phyloP scores from a whole-genome alignment of 2,113 vertebrate genomes.

The Pedionomus torquatus region DNA sequence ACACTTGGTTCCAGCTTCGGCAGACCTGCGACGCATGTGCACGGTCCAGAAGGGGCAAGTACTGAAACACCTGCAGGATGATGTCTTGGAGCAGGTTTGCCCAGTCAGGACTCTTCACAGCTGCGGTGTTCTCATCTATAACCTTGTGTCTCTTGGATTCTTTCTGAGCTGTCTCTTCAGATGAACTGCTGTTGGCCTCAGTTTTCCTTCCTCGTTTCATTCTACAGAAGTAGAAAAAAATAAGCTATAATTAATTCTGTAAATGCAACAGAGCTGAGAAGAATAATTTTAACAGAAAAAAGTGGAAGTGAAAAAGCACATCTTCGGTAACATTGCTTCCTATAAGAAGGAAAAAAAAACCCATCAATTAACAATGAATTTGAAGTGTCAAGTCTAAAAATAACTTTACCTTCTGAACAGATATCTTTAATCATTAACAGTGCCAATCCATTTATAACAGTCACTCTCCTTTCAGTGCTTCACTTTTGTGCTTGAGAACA shows the following conservation, averaged over 20 bases:
- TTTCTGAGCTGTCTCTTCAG: constrained; percentile 70
- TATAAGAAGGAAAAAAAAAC: neutral
- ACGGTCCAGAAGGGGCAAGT: constrained; percentile 91
- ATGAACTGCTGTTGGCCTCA: constrained; percentile 68
- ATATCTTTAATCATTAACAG: neutral
- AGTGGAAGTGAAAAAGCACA: neutral
- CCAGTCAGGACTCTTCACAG: constrained; percentile 77
- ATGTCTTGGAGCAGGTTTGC: constrained; percentile 89
- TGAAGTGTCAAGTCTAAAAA: neutral
- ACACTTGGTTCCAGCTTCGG: constrained; percentile 92
- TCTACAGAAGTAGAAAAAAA: constrained; percentile 45
- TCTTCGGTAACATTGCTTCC: neutral
- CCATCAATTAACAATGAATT: neutral
- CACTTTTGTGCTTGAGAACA: neutral
- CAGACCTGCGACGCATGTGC: constrained; percentile 95
- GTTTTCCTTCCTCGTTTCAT: constrained; percentile 90
- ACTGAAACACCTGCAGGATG: constrained; percentile 91
- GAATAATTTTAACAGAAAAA: neutral
- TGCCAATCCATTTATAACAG: neutral
- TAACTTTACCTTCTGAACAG: neutral
- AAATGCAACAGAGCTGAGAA: neutral
- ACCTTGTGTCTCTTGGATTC: constrained; percentile 80
- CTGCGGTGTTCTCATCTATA: constrained; percentile 21
- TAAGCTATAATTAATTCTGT: neutral
- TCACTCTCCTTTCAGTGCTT: neutral